Base-by-base conservation (phyloP, 1,140 invertebrate species). In the Acromyrmex echinatior region DNA sequence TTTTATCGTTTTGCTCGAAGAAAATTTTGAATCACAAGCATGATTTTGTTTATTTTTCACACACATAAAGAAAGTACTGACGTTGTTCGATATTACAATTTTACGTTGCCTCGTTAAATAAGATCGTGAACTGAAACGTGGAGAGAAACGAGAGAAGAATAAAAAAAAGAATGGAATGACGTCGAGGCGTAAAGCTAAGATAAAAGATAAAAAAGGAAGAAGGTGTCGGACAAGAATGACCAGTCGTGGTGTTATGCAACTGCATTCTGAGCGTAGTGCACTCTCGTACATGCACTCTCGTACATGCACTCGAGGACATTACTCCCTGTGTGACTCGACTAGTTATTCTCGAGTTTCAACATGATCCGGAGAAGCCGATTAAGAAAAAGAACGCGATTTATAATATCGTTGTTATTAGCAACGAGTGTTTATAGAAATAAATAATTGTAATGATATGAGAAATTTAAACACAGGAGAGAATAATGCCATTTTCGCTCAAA, bases 291-390 rank as follows among this genome's bases (percentile, higher is more conserved):
- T 77, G 85, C 86, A 86, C 74, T 73, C 71, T 86, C 66, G 56
- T 87, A 88, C 74, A 79, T 90, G 91, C 86, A 91, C 85, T 87
- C 86, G 90, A 92, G 90, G 88, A 91, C 91, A 87, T 91, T 92
- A 91, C 91, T 87, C 90, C 82, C 88, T 80, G 70, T 77, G 25
- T 45, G 60, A 79, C 25, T 49, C 87, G 90, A 82, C 70, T 91
- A 66, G 70, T 77, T 74, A 60, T 80, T 86, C 63, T 25, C 58
- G 70, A 71, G 62, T 60, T 78, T 74, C 53, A 49, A 45, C 21
- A 28, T 28, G 28, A 68, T 86, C 70, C 68, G 62, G 39, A 86
- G 81, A 45, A 28, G 45, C 14, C 18, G 10, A 45, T 45, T 70
- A 28, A 21, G 18, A n/a, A 63, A 49, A 63, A 63, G 6, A 39